Base-by-base conservation (phyloP, 2,113 vertebrate species). In the Chamaea fasciata region DNA sequence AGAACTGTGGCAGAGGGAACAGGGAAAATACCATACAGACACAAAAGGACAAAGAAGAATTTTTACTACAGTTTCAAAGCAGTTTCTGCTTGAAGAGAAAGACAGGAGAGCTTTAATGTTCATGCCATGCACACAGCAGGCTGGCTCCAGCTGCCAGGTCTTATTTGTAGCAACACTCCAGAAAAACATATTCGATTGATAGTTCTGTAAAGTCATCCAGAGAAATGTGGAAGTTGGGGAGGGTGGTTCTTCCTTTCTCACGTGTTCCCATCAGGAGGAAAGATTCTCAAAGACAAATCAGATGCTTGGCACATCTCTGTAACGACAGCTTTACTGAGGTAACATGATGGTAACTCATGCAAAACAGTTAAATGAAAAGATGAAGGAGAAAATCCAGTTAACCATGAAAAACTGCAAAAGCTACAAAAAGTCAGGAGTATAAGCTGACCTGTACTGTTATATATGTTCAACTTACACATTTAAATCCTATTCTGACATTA, bases 61-160 rank as follows among this genome's bases (percentile, higher is more conserved):
- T 90, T 64, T 78, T 15, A 89, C 26, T n/a, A 24, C 17, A 16
- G 46, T 81, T 80, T 83, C 56, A 92, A 83, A 80, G 68, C 31
- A 92, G 59, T 60, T 85, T 83, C 76, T 91, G 37, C 60, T 86
- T 60, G 44, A 78, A 96, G 53, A 81, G 31, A 52, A 90, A 60
- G 59, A 63, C 35, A 28, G 8, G 42, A 18, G 52, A 93, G 37
- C 69, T 90, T 81, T 92, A 86, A 85, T 21, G 83, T 37, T 93
- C 76, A 71, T 69, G 52, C 85, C 76, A 68, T 11, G 28, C 80
- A 56, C 85, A 89, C 15, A 81, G 44, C 56, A 92, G 79, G 47
- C 44, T 55, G 59, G 85, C 68, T 94, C 64, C 83, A 94, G 83
- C 79, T 92, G 79, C 90, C 93, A 90, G 85, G 31, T 74, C 62